Conservation (phyloP, 2,797 vertebrate species). For the Percopsis omiscomaycus region DNA sequence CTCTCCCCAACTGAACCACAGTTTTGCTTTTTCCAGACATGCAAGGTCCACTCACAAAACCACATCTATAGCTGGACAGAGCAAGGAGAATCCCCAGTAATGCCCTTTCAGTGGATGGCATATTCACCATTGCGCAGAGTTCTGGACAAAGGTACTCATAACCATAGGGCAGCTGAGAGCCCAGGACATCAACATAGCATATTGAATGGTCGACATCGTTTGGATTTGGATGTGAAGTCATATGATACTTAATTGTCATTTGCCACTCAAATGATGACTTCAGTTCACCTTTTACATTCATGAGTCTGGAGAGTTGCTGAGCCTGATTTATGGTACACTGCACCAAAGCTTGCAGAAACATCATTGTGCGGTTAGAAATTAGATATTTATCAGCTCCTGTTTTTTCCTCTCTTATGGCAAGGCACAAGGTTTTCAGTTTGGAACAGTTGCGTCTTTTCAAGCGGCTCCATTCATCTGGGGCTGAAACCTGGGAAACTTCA, state of each 20-base stretch:
- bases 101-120: slow-evolving; percentile 75
- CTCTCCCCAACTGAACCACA: slow-evolving; percentile 73
- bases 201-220: slow-evolving; percentile 12
- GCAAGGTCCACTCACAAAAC: slow-evolving; percentile 74
- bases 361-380: slow-evolving; percentile 45
- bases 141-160: slow-evolving; percentile 84
- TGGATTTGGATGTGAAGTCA: slow-evolving; percentile 42
- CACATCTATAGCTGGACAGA: slow-evolving; percentile 77
- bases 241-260: slow-evolving; percentile 81
- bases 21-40: slow-evolving; percentile 76
- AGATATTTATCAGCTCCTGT: slow-evolving; percentile 31
- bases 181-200: slow-evolving; percentile 79
- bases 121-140: slow-evolving; percentile 68
- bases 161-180: slow-evolving; percentile 73
- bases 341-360: slow-evolving; percentile 72
- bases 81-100: slow-evolving; percentile 80
- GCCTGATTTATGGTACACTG: slow-evolving; percentile 75
- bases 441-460: slow-evolving; percentile 49
- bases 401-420: slow-evolving; percentile 52
- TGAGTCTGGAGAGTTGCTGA: slow-evolving; percentile 69
- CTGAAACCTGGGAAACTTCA: slow-evolving; percentile 51
- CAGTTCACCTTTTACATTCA: slow-evolving; percentile 54
- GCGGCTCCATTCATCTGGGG: slow-evolving; percentile 34
- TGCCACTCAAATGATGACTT: slow-evolving; percentile 84
- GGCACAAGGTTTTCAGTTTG: slow-evolving; percentile 72